Percentiles rank a stretch among this genome's conserved stretches.
phyloP scores from a whole-genome alignment of 2,113 vertebrate genomes.

The Hemichromis elongatus region DNA sequence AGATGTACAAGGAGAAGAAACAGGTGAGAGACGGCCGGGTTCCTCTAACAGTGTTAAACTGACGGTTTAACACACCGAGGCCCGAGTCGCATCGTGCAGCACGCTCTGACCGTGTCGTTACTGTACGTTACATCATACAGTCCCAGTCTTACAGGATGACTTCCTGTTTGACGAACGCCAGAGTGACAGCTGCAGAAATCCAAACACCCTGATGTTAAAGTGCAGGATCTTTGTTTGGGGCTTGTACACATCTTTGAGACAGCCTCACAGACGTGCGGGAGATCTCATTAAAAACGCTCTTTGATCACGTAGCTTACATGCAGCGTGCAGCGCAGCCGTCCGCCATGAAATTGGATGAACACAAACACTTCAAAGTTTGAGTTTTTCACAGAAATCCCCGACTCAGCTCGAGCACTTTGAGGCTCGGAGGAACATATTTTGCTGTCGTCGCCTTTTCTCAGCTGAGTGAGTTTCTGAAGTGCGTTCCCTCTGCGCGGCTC shows the following conservation, averaged over 20 bases:
- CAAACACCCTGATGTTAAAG: neutral
- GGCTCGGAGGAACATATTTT: neutral
- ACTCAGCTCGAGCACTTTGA: neutral
- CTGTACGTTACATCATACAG: no score
- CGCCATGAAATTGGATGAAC: neutral
- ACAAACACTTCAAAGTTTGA: neutral
- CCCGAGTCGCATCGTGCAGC: neutral
- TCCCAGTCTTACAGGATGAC: neutral
- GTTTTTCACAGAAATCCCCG: neutral
- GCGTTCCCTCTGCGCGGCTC: neutral
- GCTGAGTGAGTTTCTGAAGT: neutral
- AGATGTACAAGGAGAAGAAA: conserved; percentile 97
- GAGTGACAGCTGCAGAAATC: neutral
- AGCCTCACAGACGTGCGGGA: neutral
- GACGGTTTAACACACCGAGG: accelerated
- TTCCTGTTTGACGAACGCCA: neutral
- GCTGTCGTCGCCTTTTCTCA: neutral
- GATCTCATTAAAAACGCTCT: neutral
- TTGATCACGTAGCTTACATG: neutral
- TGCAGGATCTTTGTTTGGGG: neutral
- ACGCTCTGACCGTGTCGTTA: no score
- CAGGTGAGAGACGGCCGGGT: conserved; percentile 66
- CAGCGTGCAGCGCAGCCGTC: neutral
- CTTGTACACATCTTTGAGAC: neutral
- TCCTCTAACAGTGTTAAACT: neutral